A percentile compares a stretch with the other conserved stretches of the same genome.
These are phyloP conservation scores for Leptocoma aspasia DNA, from an alignment of 2,113 vertebrate species.

Conservation along the genomic window DNA sequence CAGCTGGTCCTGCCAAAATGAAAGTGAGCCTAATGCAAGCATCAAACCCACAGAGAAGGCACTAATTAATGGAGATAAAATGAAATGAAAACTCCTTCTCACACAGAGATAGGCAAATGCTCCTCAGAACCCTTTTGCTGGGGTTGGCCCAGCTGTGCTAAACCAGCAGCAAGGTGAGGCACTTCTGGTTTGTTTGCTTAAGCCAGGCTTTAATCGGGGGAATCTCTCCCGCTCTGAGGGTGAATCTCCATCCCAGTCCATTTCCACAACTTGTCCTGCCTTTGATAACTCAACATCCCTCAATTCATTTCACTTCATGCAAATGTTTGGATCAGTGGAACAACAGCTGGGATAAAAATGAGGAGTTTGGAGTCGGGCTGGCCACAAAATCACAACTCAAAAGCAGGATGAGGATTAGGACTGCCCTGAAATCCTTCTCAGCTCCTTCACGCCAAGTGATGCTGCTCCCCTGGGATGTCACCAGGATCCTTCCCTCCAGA, in stretches of 20 bases:
- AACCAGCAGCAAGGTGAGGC: slow-evolving; percentile 7
- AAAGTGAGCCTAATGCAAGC: background rate
- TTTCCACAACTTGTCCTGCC: background rate
- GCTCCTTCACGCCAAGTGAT: background rate
- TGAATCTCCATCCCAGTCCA: background rate
- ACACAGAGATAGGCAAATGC: slow-evolving; percentile 34
- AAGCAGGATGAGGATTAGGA: background rate
- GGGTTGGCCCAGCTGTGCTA: background rate
- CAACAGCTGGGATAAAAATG: rapidly evolving
- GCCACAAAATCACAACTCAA: background rate
- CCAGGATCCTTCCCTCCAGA: background rate
- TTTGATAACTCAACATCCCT: background rate
- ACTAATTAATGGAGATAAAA: slow-evolving; percentile 32
- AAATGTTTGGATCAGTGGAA: background rate
- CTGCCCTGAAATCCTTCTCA: background rate
- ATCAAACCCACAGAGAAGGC: background rate
- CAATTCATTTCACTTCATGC: background rate
- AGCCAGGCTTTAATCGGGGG: background rate
- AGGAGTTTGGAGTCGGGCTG: background rate
- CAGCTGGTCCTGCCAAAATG: slow-evolving; percentile 4
- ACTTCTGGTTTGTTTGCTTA: background rate
- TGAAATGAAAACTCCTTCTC: slow-evolving; percentile 32
- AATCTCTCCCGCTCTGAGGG: slow-evolving; percentile 1
- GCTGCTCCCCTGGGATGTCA: background rate
- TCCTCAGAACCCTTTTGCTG: background rate